Evolutionary conservation across 2,797 vertebrate genomes (phyloP).

Genomic region (Chelidonichthys spinosus): DNA sequence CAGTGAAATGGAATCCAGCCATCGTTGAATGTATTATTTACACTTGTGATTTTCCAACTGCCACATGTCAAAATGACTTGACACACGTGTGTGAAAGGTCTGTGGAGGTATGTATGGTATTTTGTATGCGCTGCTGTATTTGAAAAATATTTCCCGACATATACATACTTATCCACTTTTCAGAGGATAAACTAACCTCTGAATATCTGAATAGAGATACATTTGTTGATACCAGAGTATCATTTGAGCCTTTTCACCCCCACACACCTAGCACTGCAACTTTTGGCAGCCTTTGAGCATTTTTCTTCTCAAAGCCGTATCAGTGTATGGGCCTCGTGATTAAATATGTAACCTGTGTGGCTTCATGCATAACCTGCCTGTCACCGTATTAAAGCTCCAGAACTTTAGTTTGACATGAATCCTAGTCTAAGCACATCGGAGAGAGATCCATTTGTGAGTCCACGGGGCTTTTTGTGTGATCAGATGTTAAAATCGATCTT

Average conservation of each 20-base stretch:
- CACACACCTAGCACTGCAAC: neutral
- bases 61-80: neutral
- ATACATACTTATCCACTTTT: no score
- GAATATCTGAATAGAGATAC: neutral
- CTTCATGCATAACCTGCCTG: neutral
- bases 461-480: no score
- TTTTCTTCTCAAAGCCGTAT: neutral
- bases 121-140: neutral
- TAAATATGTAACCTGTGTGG: neutral
- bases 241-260: neutral
- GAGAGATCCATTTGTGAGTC: no score
- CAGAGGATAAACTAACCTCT: no score
- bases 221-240: neutral
- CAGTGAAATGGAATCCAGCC: neutral
- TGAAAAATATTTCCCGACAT: neutral
- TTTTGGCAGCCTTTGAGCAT: neutral
- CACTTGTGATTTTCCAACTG: neutral
- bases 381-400: no score
- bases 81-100: neutral
- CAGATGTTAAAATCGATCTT: no score
- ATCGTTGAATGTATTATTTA: neutral
- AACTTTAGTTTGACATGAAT: no score
- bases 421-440: no score
- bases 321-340: neutral
- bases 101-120: neutral